phyloP scores from a whole-genome alignment of 2,797 vertebrate species.

The Distichodus sexfasciatus region DNA sequence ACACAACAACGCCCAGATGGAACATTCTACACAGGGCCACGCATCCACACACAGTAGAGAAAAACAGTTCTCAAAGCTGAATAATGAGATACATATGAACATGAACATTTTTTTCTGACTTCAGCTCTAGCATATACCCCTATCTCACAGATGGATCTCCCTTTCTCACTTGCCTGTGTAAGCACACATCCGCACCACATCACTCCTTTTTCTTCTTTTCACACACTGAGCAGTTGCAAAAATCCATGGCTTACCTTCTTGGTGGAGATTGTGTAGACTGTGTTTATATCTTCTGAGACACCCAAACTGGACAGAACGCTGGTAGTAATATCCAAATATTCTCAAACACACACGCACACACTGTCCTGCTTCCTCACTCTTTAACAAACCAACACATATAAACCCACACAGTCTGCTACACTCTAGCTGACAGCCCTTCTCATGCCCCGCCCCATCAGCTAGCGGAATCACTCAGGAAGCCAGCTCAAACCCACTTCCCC shows the following conservation, averaged over 20 bases:
- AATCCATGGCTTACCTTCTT: slow-evolving; percentile 39
- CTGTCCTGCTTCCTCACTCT: too few species aligned
- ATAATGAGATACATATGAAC: slow-evolving; percentile 16
- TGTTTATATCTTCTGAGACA: slow-evolving; percentile 19
- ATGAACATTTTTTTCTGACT: neutral
- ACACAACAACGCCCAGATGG: slow-evolving; percentile 43
- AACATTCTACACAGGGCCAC: slow-evolving; percentile 25
- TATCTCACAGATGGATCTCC: slow-evolving; percentile 34
- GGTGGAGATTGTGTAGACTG: neutral
- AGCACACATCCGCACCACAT: slow-evolving; percentile 13
- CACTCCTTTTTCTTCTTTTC: neutral
- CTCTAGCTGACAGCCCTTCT: slow-evolving; percentile 49
- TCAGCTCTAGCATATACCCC: neutral
- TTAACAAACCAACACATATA: slow-evolving; percentile 1
- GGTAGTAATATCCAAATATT: slow-evolving; percentile 34
- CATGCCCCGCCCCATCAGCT: slow-evolving; percentile 49
- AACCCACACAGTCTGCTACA: slow-evolving; percentile 35
- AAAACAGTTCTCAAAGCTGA: neutral
- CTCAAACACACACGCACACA: slow-evolving; percentile 38
- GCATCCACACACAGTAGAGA: slow-evolving; percentile 16
- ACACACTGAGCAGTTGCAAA: slow-evolving; percentile 10
- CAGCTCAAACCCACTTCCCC: slow-evolving; percentile 50
- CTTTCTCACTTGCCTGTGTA: neutral
- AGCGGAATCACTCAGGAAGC: slow-evolving; percentile 51
- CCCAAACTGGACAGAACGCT: slow-evolving; percentile 6